Conservation (phyloP, 1,140 invertebrate species). For the Drosophila cardini region DNA sequence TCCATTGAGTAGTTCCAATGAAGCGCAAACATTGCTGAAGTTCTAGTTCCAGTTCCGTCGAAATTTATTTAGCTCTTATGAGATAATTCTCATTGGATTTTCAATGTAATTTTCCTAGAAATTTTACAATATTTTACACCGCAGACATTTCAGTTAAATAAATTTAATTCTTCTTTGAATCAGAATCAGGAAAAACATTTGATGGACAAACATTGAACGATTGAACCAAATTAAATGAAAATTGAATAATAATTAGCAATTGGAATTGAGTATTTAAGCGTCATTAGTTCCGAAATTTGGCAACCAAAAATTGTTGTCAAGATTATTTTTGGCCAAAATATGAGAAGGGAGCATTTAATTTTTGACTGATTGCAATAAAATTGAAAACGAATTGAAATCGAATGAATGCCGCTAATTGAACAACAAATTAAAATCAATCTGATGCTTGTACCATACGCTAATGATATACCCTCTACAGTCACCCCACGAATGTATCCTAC, state of each 20-base stretch:
- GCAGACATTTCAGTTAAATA: no score
- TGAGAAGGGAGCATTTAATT: slow-evolving; percentile 18
- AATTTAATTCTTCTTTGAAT: no score
- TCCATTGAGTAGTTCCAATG: slow-evolving; percentile 20
- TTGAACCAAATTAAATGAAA: background rate
- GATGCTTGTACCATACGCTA: slow-evolving; percentile 26
- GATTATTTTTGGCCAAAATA: slow-evolving; percentile 16
- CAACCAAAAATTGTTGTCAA: background rate
- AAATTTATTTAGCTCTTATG: background rate
- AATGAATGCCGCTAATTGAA: slow-evolving; percentile 72
- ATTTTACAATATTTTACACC: no score
- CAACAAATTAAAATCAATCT: slow-evolving; percentile 78
- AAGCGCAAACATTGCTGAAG: background rate
- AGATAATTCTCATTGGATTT: no score
- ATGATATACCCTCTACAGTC: slow-evolving; percentile 20
- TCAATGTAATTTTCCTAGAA: no score
- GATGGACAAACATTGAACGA: background rate
- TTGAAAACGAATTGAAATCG: slow-evolving; percentile 42
- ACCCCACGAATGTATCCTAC: no score
- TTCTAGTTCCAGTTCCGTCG: background rate
- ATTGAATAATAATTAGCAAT: background rate
- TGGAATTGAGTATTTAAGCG: background rate
- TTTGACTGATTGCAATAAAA: slow-evolving; percentile 37
- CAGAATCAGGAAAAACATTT: background rate
- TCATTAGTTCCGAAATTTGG: background rate